Evolutionary conservation across 64 coral and sea anemone genomes (phyloP).

Genomic region (Acropora yongei): DNA sequence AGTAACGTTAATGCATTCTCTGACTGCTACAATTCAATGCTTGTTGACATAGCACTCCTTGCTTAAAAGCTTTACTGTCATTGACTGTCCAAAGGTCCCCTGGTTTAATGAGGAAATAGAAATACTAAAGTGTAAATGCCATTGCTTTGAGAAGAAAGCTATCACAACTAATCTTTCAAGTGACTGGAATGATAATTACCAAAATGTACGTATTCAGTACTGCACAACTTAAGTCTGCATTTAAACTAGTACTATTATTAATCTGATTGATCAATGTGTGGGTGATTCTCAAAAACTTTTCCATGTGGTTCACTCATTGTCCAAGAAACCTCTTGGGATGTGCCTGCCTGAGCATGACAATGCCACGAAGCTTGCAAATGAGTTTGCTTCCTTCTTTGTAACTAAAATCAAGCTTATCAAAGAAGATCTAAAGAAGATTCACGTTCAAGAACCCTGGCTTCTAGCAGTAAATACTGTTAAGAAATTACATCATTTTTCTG

Average conservation of each 20-base stretch:
- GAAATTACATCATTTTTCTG: conserved; percentile 8
- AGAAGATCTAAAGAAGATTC: conserved; percentile 27
- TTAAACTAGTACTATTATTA: too few relatives aligned
- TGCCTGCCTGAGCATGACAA: conserved; percentile 26
- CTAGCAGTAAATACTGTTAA: not conserved
- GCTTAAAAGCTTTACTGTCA: too few relatives aligned
- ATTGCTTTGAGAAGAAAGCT: conserved; percentile 18
- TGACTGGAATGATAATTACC: conserved; percentile 30
- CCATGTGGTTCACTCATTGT: conserved; percentile 17
- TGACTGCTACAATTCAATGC: too few relatives aligned
- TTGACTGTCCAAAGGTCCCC: not conserved
- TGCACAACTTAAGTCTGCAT: too few relatives aligned
- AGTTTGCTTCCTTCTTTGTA: not conserved
- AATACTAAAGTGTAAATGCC: conserved; percentile 1
- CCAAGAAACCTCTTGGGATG: conserved; percentile 12
- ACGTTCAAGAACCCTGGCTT: conserved; percentile 4
- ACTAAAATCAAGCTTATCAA: conserved; percentile 5
- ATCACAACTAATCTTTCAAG: conserved; percentile 9
- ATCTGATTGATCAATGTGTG: not conserved
- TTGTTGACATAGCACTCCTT: too few relatives aligned
- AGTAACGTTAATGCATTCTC: too few relatives aligned
- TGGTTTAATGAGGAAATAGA: not conserved
- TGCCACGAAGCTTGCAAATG: conserved; percentile 20
- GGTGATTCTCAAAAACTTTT: not conserved
- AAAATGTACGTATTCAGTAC: not conserved